Base-by-base conservation (phyloP, 2,888 invertebrate species). In the Sphaerophoria rueppellii region DNA sequence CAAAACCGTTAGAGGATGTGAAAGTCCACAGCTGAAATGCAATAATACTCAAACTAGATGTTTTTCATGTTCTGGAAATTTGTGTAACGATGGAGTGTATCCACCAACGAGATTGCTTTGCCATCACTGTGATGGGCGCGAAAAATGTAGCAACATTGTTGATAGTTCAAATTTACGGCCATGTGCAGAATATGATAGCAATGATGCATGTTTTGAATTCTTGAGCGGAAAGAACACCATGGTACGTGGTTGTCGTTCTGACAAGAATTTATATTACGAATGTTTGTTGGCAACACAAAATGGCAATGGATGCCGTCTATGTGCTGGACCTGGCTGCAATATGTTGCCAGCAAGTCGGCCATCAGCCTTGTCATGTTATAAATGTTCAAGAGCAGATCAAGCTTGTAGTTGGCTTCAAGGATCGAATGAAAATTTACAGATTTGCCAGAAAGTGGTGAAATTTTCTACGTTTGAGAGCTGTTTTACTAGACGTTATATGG, bases 211-310 rank as follows among this genome's bases (percentile, higher is more conserved):
- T 16, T 87, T 90, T 74, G 89, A 89, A 73, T 91, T 87, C 52
- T 88, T 83, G 24, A 89, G 89, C 61, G 14, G 43, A 0, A 79
- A 81, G 14, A 35, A 82, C 6, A 86, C 87, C 24, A 87, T 89
- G n/a, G 85, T 89, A 35, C 88, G 91, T 4, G 91, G 91, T 0
- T 91, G 91, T 70, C 86, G 88, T n/a, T 89, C 90, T n/a, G 87
- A 90, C 82, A 32, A 81, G 0, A 70, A 75, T 2, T 75, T 88
- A 0, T 90, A 88, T 76, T 88, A 88, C 57, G 88, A 89, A 54
- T 89, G 89, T 63, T 83, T 90, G 70, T 54, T 89, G 40, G 86
- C 78, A 16, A 0, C 6, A n/a, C 35, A 50, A 50, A 50, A 48
- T 16, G 75, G 76, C 6, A 35, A 73, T 0, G 87, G 71, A 2